These are phyloP conservation scores for Stegophylla sp. DNA, from an alignment of 2,888 invertebrate species.

Conservation along the genomic window DNA sequence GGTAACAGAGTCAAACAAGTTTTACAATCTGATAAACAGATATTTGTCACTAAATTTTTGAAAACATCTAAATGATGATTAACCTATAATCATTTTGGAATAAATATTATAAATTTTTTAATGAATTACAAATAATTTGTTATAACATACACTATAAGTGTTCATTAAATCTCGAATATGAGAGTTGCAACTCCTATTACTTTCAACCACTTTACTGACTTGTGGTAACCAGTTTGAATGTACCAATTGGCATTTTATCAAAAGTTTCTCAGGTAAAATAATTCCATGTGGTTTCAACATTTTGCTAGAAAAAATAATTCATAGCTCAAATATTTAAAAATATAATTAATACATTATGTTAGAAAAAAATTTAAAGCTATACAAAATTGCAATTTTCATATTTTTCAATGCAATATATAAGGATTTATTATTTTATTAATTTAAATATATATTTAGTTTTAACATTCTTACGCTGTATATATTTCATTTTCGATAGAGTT, in stretches of 20 bases:
- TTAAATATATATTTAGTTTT: background rate
- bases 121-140: conserved; percentile 62
- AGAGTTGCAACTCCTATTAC: conserved; percentile 68
- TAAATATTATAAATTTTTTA: conserved; percentile 59
- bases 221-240: conserved; percentile 70
- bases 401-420: background rate
- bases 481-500: conserved; percentile 62
- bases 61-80: conserved; percentile 67
- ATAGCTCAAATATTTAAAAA: conserved; percentile 22
- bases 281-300: conserved; percentile 66
- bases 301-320: conserved; percentile 63
- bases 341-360: background rate
- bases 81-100: conserved; percentile 17
- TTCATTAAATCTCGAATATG: conserved; percentile 70
- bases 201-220: conserved; percentile 68
- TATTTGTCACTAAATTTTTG: conserved; percentile 22
- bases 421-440: conserved; percentile 3
- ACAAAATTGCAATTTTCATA: background rate
- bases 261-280: conserved; percentile 68
- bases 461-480: background rate
- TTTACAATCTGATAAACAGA: background rate
- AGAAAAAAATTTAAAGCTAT: background rate
- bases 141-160: conserved; percentile 68
- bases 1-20: conserved; percentile 4
- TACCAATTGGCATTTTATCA: conserved; percentile 70